Evolutionary conservation across 2,113 vertebrate genomes (phyloP).

Genomic region (Argyrosomus japonicus): DNA sequence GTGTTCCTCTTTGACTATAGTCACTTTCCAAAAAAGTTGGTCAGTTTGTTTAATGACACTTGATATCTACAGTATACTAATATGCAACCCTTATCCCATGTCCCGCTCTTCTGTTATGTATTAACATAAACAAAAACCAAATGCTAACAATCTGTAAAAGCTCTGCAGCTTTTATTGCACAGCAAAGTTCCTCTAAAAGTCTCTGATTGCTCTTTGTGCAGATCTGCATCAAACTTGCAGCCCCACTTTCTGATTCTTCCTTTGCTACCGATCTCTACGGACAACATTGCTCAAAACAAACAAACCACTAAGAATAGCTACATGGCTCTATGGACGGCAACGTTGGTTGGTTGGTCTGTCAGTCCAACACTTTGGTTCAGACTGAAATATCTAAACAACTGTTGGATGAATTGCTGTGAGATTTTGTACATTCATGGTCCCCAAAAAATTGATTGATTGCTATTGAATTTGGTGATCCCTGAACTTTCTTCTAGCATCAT

Average conservation of each 20-base stretch:
- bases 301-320: neutral
- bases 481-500: neutral
- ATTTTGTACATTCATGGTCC: neutral
- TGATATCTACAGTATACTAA: neutral
- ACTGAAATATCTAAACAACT: neutral
- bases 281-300: neutral
- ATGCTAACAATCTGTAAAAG: neutral
- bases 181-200: neutral
- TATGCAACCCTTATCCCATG: neutral
- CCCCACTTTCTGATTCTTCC: neutral
- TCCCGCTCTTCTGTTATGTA: neutral
- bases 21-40: slow-evolving; percentile 4
- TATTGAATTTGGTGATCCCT: neutral
- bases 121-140: no score
- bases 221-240: neutral
- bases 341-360: neutral
- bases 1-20: slow-evolving; percentile 2
- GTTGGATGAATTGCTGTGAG: neutral
- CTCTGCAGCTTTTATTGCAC: neutral
- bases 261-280: neutral
- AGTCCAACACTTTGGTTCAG: neutral
- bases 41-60: slow-evolving; percentile 7
- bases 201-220: neutral
- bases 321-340: neutral
- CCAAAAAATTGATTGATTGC: neutral